These are phyloP conservation scores for Alectoris magna DNA, from an alignment of 2,797 vertebrate species.

Conservation along the genomic window DNA sequence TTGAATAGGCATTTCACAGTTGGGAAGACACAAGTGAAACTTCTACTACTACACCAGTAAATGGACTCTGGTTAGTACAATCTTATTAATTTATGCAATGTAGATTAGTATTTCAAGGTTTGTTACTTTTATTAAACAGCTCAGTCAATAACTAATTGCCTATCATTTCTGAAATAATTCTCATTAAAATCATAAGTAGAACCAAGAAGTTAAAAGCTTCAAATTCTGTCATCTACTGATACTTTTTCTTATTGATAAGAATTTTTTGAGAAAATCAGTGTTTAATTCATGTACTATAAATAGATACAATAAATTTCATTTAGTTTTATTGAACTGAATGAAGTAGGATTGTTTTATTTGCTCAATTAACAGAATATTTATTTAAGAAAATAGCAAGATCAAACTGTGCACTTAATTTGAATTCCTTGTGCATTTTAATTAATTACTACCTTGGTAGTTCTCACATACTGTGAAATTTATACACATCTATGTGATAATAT, in stretches of 20 bases:
- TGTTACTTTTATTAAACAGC: not conserved
- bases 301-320: not conserved
- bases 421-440: not conserved
- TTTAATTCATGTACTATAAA: not conserved
- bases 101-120: not conserved
- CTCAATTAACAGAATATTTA: not conserved
- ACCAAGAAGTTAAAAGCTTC: not conserved
- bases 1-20: not conserved
- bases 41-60: not conserved
- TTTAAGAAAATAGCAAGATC: not conserved
- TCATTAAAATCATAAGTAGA: not conserved
- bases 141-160: not conserved
- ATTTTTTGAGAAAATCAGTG: not conserved
- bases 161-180: not conserved
- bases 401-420: not conserved
- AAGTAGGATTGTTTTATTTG: not conserved
- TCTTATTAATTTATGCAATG: not conserved
- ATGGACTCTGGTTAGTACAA: not conserved
- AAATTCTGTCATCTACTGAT: not conserved
- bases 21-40: not conserved
- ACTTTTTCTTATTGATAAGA: not conserved
- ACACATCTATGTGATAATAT: not conserved
- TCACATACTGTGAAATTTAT: not conserved
- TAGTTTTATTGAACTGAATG: not conserved
- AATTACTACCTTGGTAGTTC: not conserved